Evolutionary conservation across 2,888 invertebrate genomes (phyloP).

Genomic region (Elmis aenea): DNA sequence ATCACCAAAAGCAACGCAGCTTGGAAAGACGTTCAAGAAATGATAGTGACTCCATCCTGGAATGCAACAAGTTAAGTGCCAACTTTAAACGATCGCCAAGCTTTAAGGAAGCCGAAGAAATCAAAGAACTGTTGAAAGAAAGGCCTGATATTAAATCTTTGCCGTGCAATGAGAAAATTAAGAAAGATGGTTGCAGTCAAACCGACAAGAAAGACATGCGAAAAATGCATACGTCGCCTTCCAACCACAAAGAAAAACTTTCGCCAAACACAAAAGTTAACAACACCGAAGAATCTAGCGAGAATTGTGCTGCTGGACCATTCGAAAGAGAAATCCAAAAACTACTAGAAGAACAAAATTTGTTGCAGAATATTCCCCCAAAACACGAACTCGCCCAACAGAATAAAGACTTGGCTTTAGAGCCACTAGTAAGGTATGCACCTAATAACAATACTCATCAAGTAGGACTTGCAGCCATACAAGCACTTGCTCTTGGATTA

Average conservation of each 20-base stretch:
- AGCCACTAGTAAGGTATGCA: conserved; percentile 37
- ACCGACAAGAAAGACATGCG: conserved; percentile 61
- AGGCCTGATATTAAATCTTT: conserved; percentile 51
- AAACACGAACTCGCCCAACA: conserved; percentile 58
- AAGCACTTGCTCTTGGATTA: conserved; percentile 59
- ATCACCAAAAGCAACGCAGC: conserved; percentile 34
- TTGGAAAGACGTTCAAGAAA: conserved; percentile 40
- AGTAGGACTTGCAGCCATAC: conserved; percentile 73
- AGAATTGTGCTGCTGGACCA: conserved; percentile 54
- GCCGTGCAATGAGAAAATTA: conserved; percentile 54
- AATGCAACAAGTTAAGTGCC: conserved; percentile 43
- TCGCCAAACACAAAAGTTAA: conserved; percentile 51
- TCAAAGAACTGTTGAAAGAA: conserved; percentile 37
- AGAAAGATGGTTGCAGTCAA: conserved; percentile 61
- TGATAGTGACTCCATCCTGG: conserved; percentile 43
- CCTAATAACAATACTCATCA: conserved; percentile 61
- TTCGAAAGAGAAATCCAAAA: conserved; percentile 78
- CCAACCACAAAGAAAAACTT: conserved; percentile 46
- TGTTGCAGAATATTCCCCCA: conserved; percentile 57
- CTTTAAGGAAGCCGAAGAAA: conserved; percentile 47
- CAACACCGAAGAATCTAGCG: conserved; percentile 50
- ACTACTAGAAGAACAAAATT: conserved; percentile 67
- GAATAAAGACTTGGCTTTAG: conserved; percentile 57
- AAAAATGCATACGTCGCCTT: conserved; percentile 51
- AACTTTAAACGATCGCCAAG: conserved; percentile 45